These are phyloP conservation scores for Idris sp. DNA, from an alignment of 1,140 invertebrate species.

Conservation along the genomic window DNA sequence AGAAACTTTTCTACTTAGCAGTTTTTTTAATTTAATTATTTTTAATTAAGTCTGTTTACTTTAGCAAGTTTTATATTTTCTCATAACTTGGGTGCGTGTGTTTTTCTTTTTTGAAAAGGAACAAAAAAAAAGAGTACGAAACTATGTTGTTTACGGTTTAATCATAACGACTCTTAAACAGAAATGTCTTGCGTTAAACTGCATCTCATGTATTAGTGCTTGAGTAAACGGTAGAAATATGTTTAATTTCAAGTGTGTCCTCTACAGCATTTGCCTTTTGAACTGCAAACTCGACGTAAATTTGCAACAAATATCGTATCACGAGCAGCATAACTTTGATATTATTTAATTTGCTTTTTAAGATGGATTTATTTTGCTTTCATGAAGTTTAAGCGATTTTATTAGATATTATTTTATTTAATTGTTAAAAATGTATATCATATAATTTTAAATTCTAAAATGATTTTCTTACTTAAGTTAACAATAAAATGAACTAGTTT, in stretches of 20 bases:
- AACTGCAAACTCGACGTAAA: conserved; percentile 13
- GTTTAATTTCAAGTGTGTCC: conserved; percentile 34
- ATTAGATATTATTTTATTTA: not conserved
- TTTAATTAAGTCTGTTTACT: no score
- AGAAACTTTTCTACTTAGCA: no score
- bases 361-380: not conserved
- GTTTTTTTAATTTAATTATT: no score
- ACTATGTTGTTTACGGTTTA: conserved; percentile 24
- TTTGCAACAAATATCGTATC: conserved; percentile 4
- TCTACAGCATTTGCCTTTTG: conserved; percentile 3
- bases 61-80: no score
- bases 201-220: conserved; percentile 25
- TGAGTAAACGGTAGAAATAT: conserved; percentile 20
- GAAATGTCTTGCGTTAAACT: conserved; percentile 27
- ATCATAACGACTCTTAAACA: conserved; percentile 26
- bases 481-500: no score
- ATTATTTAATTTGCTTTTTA: conserved; percentile 1
- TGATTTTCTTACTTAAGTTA: no score
- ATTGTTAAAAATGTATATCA: no score
- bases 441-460: no score
- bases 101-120: conserved; percentile 11
- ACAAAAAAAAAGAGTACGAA: conserved; percentile 3
- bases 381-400: not conserved
- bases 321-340: no score
- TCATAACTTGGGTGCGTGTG: not conserved